Evolutionary conservation across 2,797 vertebrate genomes (phyloP).

Genomic region (Forpus xanthops): DNA sequence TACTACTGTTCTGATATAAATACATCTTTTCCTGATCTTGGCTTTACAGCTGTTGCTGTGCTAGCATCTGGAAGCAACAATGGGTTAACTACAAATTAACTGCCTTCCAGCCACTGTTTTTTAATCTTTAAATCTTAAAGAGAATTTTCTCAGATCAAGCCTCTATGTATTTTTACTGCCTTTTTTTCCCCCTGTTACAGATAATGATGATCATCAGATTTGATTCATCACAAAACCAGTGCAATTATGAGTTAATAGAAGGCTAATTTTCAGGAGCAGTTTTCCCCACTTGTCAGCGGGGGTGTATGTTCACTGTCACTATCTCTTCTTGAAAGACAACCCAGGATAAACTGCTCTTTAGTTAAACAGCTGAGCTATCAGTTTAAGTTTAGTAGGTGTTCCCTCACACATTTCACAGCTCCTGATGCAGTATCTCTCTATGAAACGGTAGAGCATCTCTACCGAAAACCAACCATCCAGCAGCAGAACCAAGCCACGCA

Average conservation of each 20-base stretch:
- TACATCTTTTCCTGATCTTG: not conserved
- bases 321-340: not conserved
- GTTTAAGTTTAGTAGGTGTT: not conserved
- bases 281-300: not conserved
- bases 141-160: not conserved
- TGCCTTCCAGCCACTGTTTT: not conserved
- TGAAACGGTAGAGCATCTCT: not conserved
- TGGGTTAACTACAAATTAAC: not conserved
- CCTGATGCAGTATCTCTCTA: not conserved
- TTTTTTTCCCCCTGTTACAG: rapidly evolving
- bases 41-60: not conserved
- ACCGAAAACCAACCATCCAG: not conserved
- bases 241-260: not conserved
- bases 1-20: not conserved
- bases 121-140: not conserved
- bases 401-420: not conserved
- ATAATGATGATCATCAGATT: not conserved
- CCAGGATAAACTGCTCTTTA: not conserved
- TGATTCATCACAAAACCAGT: not conserved
- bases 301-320: not conserved
- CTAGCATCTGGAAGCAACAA: not conserved
- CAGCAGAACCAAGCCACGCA: not conserved
- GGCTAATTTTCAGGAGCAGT: not conserved
- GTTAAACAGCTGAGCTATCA: not conserved
- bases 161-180: not conserved